phyloP scores from a whole-genome alignment of 2,888 invertebrate species.

The Arrhopalites spinosus region DNA sequence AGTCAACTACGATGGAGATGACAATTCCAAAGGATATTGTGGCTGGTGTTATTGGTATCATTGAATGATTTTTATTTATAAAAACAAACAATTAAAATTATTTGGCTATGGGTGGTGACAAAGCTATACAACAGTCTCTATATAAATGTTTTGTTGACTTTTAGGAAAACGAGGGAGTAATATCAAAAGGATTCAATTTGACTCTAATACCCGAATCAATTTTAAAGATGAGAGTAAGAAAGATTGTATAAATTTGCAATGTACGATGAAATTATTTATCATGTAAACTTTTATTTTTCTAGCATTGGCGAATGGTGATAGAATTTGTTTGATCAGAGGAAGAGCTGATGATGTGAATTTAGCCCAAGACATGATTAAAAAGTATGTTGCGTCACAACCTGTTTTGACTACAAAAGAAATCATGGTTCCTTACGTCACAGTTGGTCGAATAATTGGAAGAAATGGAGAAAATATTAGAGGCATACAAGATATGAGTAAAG shows the following conservation, averaged over 20 bases:
- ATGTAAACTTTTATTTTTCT: not conserved
- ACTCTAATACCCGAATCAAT: conserved; percentile 69
- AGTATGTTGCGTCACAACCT: conserved; percentile 71
- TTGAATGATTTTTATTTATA: no score
- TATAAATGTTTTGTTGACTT: no score
- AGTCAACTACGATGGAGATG: conserved; percentile 35
- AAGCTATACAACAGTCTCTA: no score
- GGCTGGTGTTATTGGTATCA: conserved; percentile 61
- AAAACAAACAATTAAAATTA: no score
- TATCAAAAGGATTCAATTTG: conserved; percentile 75
- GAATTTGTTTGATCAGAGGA: conserved; percentile 74
- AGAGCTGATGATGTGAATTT: conserved; percentile 68
- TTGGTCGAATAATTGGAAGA: conserved; percentile 76
- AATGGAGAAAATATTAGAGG: conserved; percentile 73
- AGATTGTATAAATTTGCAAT: not conserved
- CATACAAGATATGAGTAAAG: conserved; percentile 73
- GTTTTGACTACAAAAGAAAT: conserved; percentile 66
- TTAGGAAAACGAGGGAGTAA: conserved; percentile 74
- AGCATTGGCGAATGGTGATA: not conserved
- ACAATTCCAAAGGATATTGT: conserved; percentile 59
- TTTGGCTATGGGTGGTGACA: no score
- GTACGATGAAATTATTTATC: not conserved
- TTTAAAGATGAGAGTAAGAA: conserved; percentile 60
- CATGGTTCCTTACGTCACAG: conserved; percentile 59
- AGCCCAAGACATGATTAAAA: conserved; percentile 74